These are phyloP conservation scores for Laterallus jamaicensis DNA, from an alignment of 2,113 vertebrate genomes.

Conservation along the genomic window DNA sequence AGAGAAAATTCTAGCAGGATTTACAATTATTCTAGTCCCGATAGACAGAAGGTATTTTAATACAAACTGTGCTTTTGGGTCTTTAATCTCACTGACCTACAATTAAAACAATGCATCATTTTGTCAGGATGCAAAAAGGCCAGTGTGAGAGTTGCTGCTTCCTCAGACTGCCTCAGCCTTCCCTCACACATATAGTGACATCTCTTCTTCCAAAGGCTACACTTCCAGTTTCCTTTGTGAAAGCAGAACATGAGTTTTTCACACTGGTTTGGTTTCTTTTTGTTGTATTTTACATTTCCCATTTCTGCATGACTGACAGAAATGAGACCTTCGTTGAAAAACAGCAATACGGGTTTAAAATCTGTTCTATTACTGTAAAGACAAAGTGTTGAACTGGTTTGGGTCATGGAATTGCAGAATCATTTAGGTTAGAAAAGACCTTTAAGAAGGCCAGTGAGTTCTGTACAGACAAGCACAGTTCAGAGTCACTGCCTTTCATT, in stretches of 20 bases:
- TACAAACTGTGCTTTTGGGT: constrained; percentile 32
- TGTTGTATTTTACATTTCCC: neutral
- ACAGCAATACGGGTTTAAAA: neutral
- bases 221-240: neutral
- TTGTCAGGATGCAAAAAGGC: neutral
- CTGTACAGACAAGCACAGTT: neutral
- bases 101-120: constrained; percentile 34
- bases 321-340: neutral
- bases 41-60: neutral
- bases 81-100: constrained; percentile 29
- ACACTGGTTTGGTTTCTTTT: neutral
- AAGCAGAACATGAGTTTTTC: neutral
- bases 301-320: neutral
- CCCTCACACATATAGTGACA: neutral
- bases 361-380: neutral
- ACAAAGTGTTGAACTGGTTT: neutral
- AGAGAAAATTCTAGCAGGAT: constrained; percentile 35
- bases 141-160: neutral
- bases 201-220: neutral
- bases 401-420: neutral
- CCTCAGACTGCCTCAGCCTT: neutral
- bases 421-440: neutral
- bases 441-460: neutral
- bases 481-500: neutral
- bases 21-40: neutral